phyloP scores from a whole-genome alignment of 35 echinoderm and acorn worm genomes.

The Eucidaris tribuloides region DNA sequence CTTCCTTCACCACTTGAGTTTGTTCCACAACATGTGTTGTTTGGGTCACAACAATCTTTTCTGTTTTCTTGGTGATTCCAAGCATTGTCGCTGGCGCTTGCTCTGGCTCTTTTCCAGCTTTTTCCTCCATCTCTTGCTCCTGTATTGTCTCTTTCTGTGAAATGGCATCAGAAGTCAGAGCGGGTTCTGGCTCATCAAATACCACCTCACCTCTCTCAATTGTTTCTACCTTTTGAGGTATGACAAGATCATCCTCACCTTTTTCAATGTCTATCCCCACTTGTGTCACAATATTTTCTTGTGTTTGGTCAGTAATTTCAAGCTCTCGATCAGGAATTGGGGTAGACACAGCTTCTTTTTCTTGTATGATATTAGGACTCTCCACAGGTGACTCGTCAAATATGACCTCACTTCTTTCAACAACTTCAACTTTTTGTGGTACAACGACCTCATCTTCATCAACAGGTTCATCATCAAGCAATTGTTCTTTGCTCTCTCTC shows the following conservation, averaged over 20 bases:
- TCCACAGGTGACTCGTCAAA: background rate
- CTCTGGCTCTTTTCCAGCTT: background rate
- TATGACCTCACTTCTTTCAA: background rate
- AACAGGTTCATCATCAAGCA: no score
- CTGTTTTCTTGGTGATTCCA: background rate
- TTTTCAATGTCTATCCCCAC: no score
- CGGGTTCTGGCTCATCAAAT: background rate
- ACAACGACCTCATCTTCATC: no score
- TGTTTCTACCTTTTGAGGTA: conserved; percentile 23
- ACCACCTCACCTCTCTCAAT: background rate
- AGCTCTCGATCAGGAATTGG: background rate
- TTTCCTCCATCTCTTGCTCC: no score
- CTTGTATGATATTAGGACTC: no score
- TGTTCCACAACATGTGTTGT: background rate
- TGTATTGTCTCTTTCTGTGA: no score
- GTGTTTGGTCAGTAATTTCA: conserved; percentile 1
- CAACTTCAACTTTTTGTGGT: conserved; percentile 21
- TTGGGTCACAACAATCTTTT: conserved; percentile 6
- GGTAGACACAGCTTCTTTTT: background rate
- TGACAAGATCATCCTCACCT: no score
- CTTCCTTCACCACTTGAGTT: conserved; percentile 16
- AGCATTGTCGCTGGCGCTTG: background rate
- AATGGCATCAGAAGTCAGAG: no score
- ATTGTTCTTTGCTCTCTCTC: no score
- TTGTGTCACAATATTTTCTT: no score